Evolutionary conservation across 1,140 invertebrate species (phyloP).

Genomic region (Neuroterus valhalla): DNA sequence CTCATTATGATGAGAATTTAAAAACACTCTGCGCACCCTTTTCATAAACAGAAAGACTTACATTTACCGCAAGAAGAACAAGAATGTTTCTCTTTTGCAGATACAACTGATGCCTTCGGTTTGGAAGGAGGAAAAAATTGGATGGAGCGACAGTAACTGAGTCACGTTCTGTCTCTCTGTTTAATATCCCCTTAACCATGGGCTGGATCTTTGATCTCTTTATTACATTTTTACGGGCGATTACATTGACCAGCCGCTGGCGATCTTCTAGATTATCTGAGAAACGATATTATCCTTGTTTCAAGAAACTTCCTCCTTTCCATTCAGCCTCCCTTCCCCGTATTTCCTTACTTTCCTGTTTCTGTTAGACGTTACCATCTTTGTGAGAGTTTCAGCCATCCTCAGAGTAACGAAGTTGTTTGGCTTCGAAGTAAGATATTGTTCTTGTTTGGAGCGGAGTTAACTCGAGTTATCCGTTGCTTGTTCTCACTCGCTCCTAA

Average conservation of each 20-base stretch:
- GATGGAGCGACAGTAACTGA: background rate
- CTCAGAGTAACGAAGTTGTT: conserved; percentile 61
- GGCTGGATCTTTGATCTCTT: conserved; percentile 61
- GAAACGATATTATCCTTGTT: conserved; percentile 44
- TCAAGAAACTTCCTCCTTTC: conserved; percentile 46
- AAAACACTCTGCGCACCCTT: too few relatives aligned
- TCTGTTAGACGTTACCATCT: conserved; percentile 28
- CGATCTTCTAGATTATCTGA: conserved; percentile 49
- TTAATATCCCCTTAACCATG: conserved; percentile 60
- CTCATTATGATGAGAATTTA: too few relatives aligned
- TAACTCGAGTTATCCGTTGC: conserved; percentile 60
- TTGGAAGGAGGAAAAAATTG: too few relatives aligned
- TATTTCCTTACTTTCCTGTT: conserved; percentile 36
- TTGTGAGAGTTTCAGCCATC: background rate
- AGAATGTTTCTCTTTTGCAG: background rate
- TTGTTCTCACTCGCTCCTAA: conserved; percentile 61
- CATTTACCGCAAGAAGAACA: too few relatives aligned
- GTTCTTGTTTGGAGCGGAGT: conserved; percentile 69
- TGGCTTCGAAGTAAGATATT: conserved; percentile 62
- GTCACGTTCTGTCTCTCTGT: conserved; percentile 9
- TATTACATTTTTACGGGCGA: conserved; percentile 72
- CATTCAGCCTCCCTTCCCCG: too few relatives aligned
- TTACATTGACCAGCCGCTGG: conserved; percentile 68
- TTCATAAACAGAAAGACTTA: too few relatives aligned
- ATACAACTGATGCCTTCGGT: background rate